phyloP scores from a whole-genome alignment of 1,140 invertebrate species.

The Patella vulgata region DNA sequence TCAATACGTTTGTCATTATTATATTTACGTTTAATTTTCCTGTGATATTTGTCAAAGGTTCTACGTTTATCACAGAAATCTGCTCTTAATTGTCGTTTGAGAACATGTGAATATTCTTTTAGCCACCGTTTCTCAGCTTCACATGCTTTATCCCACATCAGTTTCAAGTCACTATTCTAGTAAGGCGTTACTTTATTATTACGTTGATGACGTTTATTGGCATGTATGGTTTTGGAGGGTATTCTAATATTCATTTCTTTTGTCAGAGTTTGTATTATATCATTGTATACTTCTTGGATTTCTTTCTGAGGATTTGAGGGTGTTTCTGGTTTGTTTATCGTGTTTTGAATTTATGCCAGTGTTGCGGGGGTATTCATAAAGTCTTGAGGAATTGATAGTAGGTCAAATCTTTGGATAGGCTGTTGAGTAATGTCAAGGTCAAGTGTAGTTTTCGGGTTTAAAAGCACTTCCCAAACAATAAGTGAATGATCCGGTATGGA shows the following conservation, averaged over 20 bases:
- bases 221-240: too few relatives aligned
- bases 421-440: not conserved
- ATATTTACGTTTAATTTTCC: not conserved
- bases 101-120: not conserved
- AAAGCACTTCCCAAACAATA: not conserved
- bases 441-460: not conserved
- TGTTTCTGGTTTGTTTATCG: not conserved
- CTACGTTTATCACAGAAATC: constrained; percentile 1
- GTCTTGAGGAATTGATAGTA: not conserved
- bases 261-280: constrained; percentile 1
- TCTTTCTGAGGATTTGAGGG: not conserved
- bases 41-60: not conserved
- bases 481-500: constrained; percentile 6
- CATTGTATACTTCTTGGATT: constrained; percentile 6
- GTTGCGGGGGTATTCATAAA: not conserved
- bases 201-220: too few relatives aligned
- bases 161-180: too few relatives aligned
- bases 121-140: not conserved
- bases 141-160: too few relatives aligned
- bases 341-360: not conserved
- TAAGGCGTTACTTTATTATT: too few relatives aligned
- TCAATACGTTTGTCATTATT: not conserved
- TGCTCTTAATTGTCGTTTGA: not conserved
- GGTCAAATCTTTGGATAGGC: too few relatives aligned
- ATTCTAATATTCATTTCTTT: too few relatives aligned